Evolutionary conservation across 2,113 vertebrate genomes (phyloP).

Genomic region (Benitochromis conjunctus): DNA sequence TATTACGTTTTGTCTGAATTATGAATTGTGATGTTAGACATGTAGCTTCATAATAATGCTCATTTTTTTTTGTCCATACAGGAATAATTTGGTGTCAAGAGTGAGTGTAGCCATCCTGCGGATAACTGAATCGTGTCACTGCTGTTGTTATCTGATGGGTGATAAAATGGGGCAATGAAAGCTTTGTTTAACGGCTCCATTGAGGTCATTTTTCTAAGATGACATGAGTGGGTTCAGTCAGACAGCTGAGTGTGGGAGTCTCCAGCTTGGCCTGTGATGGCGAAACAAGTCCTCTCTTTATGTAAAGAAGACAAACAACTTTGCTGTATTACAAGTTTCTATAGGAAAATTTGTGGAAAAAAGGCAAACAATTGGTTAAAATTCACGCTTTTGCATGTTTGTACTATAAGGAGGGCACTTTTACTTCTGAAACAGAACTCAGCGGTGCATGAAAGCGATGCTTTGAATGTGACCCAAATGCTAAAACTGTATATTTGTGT

Average conservation of each 20-base stretch:
- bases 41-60: not conserved
- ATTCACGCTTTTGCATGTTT: conserved; percentile 1
- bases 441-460: not conserved
- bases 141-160: not conserved
- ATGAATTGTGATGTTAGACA: not conserved
- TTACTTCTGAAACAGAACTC: not conserved
- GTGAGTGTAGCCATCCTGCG: not conserved
- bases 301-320: conserved; percentile 42
- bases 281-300: conserved; percentile 48
- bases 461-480: not conserved
- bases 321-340: conserved; percentile 16
- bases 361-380: conserved; percentile 17
- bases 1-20: not conserved
- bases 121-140: not conserved
- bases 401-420: not conserved
- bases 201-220: conserved; percentile 36
- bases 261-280: not conserved
- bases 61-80: not conserved
- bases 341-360: not conserved
- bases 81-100: not conserved
- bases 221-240: conserved; percentile 38
- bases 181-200: conserved; percentile 33
- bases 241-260: conserved; percentile 46
- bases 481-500: not conserved
- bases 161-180: conserved; percentile 17